Evolutionary conservation across 2,797 vertebrate species (phyloP), one percentile per base, ranked within the genome.

Genomic region (Petrocephalus sullivani): DNA sequence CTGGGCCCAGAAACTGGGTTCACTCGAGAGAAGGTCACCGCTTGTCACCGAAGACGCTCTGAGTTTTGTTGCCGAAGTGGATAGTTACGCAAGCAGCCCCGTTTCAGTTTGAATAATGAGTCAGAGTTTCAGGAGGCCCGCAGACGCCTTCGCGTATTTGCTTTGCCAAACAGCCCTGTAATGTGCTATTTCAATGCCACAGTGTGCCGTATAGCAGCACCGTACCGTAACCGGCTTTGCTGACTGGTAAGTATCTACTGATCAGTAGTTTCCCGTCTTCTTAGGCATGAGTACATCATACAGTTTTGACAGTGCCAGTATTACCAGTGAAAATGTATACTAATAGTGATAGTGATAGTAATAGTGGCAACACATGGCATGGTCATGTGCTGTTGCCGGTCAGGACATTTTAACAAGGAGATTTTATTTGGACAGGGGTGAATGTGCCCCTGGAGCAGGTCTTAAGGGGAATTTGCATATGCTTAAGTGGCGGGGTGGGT

Each of bases 31-130:
- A 19, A 88, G 58, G 28, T 75, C 64, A 57, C 7, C n/a, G 28
- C 57, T 61, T 85, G 60, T 53, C 57, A 37, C 14, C 7, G 21
- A 64, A 60, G 41, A 56, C 57, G n/a, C 10, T 23, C 23, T 37
- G 57, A 33, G 6, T 6, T 56, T 19, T 56, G 12, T 53, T 71
- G 6, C 28, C 12, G 12, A 37, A n/a, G 4, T 6, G 21, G 9
- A 81, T 14, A 57, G 86, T 67, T 87, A 89, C 60, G 88, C 46
- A 54, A 88, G 54, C 54, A 12, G 67, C 88, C 82, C 86, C 71
- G 88, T 87, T 90, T 54, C 41, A 28, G 23, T 16, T 19, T 87
- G 71, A 57, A 49, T 71, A 33, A 87, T 49, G 61, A 89, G 56
- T 82, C 64, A 75, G 28, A 33, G 7, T 89, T 89, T 60, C 46